phyloP scores from a whole-genome alignment of 1,140 invertebrate genomes.

The Mya arenaria region DNA sequence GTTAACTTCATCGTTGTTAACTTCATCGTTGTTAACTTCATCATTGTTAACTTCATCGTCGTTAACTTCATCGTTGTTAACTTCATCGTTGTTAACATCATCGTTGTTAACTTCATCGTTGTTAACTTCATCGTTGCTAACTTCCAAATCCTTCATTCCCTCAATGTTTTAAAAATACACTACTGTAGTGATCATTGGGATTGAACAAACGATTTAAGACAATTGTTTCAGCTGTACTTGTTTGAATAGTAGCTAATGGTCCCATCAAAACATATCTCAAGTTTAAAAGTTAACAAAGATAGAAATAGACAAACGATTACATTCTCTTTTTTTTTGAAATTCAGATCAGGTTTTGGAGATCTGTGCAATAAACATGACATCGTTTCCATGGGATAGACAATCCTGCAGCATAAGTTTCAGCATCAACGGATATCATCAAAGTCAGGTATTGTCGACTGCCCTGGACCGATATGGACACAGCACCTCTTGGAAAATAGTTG shows the following conservation, averaged over 20 bases:
- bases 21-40: no score
- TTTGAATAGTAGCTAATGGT: neutral
- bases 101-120: no score
- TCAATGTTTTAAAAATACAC: no score
- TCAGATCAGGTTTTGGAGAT: neutral
- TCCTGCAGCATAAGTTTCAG: neutral
- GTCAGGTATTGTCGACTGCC: neutral
- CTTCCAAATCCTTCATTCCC: no score
- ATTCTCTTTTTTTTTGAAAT: neutral
- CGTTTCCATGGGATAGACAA: conserved; percentile 31
- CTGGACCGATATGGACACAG: neutral
- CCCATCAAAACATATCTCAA: neutral
- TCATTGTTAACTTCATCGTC: no score
- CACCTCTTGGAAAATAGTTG: neutral
- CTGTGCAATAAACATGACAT: conserved; percentile 10
- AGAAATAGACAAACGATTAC: neutral
- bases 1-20: no score
- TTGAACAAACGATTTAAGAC: no score
- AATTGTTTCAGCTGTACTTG: neutral
- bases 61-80: no score
- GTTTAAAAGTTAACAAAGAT: neutral
- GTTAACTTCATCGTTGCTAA: no score
- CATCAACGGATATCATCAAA: neutral
- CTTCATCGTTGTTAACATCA: no score
- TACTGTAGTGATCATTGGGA: neutral